A percentile compares a stretch with the other conserved stretches of the same genome.
Evolutionary conservation across 1,140 invertebrate species (phyloP).

Genomic region (Gonioctena quinquepunctata): DNA sequence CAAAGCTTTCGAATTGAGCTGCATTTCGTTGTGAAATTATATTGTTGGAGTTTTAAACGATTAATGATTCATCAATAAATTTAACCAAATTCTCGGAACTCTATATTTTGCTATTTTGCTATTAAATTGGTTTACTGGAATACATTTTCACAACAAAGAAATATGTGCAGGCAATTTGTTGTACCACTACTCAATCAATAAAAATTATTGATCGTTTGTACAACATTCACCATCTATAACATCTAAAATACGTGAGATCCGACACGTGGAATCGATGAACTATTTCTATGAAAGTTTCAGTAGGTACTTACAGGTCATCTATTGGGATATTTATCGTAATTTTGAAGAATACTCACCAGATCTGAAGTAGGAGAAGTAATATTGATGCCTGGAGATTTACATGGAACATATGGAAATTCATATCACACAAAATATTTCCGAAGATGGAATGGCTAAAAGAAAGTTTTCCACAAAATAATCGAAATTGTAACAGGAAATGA

Average conservation of each 20-base stretch:
- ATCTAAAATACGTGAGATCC: conserved; percentile 14
- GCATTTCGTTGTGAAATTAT: conserved; percentile 38
- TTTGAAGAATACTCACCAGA: neutral
- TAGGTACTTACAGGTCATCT: neutral
- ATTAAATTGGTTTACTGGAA: too few relatives aligned
- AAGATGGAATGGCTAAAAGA: too few relatives aligned
- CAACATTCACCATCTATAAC: conserved; percentile 27
- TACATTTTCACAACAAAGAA: conserved; percentile 35
- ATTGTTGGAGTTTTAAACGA: conserved; percentile 1
- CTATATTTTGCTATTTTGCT: too few relatives aligned
- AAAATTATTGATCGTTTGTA: conserved; percentile 28
- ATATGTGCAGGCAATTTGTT: conserved; percentile 41
- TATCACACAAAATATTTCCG: neutral
- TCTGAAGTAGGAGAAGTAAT: neutral
- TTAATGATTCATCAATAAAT: neutral
- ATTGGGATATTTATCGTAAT: neutral
- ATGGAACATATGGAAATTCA: neutral
- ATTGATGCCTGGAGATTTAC: neutral
- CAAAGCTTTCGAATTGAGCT: conserved; percentile 42
- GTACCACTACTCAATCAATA: conserved; percentile 36
- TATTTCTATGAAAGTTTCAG: conserved; percentile 11
- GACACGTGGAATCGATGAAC: conserved; percentile 18
- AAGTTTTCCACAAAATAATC: too few relatives aligned
- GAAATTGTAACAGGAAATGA: too few relatives aligned
- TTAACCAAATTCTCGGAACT: too few relatives aligned